Base-by-base conservation (phyloP, 2,888 invertebrate genomes). In the Oxystoma pomonae region DNA sequence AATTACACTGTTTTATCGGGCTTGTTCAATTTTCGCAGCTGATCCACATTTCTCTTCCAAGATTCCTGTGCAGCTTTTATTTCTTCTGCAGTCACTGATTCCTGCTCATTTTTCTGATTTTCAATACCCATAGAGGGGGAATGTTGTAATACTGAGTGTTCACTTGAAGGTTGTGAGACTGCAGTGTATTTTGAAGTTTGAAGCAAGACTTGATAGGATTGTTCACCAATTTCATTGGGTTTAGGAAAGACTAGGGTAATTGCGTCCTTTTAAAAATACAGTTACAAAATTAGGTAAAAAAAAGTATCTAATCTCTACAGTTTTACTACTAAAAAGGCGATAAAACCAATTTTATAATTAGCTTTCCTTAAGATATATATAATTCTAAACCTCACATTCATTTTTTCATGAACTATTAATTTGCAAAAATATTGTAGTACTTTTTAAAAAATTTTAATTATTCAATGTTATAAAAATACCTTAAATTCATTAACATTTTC, bases 21-120 rank as follows among this genome's bases (percentile, higher is more conserved):
- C 9, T 76, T 67, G 9, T 82, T 75, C 0, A 78, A 76, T 20
- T 80, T 69, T 1, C 82, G 82, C 16, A 85, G 69, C 0, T 77
- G 74, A 16, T 76, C 75, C 1, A 75, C 68, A 1, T 83, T 83
- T 63, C 83, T 81, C 0, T 78, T 65, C 86, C 90, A 91, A 51
- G 83, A 82, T 0, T 83, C 81, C 68, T 82, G 82, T 0, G 89
- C 90, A 0, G 80, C 76, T 56, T 81, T 79, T 1, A 90, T 71
- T 72, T 91, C 90, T 53, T 88, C 88, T 0, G 82, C 77, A 0
- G 82, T 78, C 18, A 84, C 84, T 1, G 76, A 78, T 22, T 81
- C 77, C 12, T 82, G 82, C 1, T 82, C 82, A 17, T 82, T 82
- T 2, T 83, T 79, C 1, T 82, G 83, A 67, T 73, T 73, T 3